These are phyloP conservation scores for Arvicanthis niloticus DNA, from an alignment of 2,113 vertebrate species.

Conservation along the genomic window DNA sequence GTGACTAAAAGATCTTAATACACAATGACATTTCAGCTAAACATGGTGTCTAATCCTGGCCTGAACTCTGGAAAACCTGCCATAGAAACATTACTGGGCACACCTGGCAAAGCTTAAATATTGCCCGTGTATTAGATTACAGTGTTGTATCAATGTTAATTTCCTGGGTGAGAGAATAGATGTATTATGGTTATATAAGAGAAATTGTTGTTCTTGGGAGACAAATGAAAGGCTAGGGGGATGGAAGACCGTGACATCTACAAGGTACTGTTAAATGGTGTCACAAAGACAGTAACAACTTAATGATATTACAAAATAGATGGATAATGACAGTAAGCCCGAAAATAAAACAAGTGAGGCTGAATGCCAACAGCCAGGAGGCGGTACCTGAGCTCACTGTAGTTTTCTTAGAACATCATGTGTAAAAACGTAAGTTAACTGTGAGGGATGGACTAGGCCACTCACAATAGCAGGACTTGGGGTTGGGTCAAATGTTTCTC, in stretches of 20 bases:
- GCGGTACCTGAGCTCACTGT: neutral
- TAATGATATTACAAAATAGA: slow-evolving; percentile 29
- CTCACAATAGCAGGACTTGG: neutral
- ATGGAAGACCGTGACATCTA: slow-evolving; percentile 18
- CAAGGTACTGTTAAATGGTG: neutral
- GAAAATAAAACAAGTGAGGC: slow-evolving; percentile 21
- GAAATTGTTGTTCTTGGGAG: slow-evolving; percentile 46
- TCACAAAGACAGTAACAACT: slow-evolving; percentile 49
- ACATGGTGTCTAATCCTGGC: slow-evolving; percentile 44
- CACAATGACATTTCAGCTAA: slow-evolving; percentile 45
- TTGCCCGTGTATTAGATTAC: slow-evolving; percentile 15
- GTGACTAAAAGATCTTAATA: slow-evolving; percentile 41
- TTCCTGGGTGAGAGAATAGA: slow-evolving; percentile 51
- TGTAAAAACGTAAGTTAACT: neutral
- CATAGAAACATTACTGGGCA: neutral
- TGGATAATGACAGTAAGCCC: neutral
- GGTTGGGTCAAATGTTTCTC: neutral
- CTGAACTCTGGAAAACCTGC: neutral
- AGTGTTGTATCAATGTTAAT: slow-evolving; percentile 18
- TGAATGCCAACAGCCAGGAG: slow-evolving; percentile 37
- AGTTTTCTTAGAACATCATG: slow-evolving; percentile 45
- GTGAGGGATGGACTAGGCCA: neutral
- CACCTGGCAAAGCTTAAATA: slow-evolving; percentile 25
- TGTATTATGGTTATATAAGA: slow-evolving; percentile 32
- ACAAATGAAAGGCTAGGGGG: slow-evolving; percentile 49